Evolutionary conservation across 2,888 invertebrate species (phyloP), one percentile per base, ranked within the genome.

Genomic region (Perizoma flavofasciatum): DNA sequence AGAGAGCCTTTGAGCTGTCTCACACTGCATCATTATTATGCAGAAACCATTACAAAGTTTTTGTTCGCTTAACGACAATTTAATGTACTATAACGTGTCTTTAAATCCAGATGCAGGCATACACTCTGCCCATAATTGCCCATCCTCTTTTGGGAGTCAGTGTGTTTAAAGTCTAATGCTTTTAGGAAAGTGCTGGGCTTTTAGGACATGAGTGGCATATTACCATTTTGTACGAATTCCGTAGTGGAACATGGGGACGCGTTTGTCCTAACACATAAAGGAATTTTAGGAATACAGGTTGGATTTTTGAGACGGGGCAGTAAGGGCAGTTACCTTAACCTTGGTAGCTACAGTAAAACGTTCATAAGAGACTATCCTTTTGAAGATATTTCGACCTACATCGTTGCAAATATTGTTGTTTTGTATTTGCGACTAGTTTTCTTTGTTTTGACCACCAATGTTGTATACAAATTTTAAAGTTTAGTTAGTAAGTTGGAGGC

Each of bases 41-140:
- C 64, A 63, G 60, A 62, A 47, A 37, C 44, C 64, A 67, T 67
- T 62, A 51, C 55, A 59, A 65, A 63, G 58, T 65, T 67, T 66
- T 67, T 66, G 65, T 59, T 41, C 33, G 46, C 55, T 8, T 67
- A 69, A 69, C 67, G 68, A 67, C 59, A 66, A 54, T 69, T 67
- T 69, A 66, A 69, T 69, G 64, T 55, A 53, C 59, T 58, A 11
- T 59, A 57, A 59, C 47, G 46, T 37, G 50, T 47, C 47, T 37
- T 61, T 11, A 55, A 33, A 22, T 34, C 44, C 51, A 57, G 51
- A 57, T 52, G 60, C 48, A 52, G 48, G 48, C 56, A 53, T 56
- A 52, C 11, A 32, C 5, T 44, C 4, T 7, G 37, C 37, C 37
- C 7, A 37, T 37, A 6, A 44, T 48, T 49, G 5, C 8, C 41